Evolutionary conservation across 1,140 invertebrate genomes (phyloP), one percentile per base, ranked within the genome.

Genomic region (Probaryconus sp.): DNA sequence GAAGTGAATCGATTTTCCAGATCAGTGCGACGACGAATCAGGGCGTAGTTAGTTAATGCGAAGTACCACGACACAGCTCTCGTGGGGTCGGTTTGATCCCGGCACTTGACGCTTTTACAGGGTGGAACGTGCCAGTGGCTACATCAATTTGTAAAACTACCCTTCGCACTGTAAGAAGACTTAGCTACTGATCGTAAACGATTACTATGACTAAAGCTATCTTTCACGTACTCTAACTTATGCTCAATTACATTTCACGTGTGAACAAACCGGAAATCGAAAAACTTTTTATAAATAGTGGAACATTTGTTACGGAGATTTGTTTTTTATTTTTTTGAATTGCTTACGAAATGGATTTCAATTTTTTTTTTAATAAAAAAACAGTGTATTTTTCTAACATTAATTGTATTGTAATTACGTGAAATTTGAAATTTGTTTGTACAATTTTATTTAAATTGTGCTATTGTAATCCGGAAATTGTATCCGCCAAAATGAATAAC

Each of bases 21-120:
- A 55, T 65, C 48, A 33, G 38, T 45, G 17, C 26, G 38, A 31
- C 16, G 31, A 65, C 63, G 63, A 65, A 65, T 65, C 63, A 55
- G 63, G 20, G 48, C 50, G 48, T 33, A 65, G 63, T 65, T 65
- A 65, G 63, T 50, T 65, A 65, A 65, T 65, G 63, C 50, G 40
- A 31, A 47, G 24, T 55, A 45, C 33, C 30, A 17, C 31, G 20
- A 40, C 30, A 55, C 63, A 65, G 40, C 63, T 50, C 63, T 24
- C 63, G 30, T 45, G 63, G 63, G 63, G 50, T 40, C 35, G 50
- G 47, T 40, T 55, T 35, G 38, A 20, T 35, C 30, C 63, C 48
- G 28, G 30, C 47, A 50, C 47, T 50, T 50, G 47, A 50, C 28
- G 47, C 30, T 48, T 48, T 61, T 47, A 47, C 24, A 43, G 56